A percentile compares a stretch with the other conserved stretches of the same genome.
Evolutionary conservation across 2,113 vertebrate genomes (phyloP).

Genomic region (Microcebus tavaratra): DNA sequence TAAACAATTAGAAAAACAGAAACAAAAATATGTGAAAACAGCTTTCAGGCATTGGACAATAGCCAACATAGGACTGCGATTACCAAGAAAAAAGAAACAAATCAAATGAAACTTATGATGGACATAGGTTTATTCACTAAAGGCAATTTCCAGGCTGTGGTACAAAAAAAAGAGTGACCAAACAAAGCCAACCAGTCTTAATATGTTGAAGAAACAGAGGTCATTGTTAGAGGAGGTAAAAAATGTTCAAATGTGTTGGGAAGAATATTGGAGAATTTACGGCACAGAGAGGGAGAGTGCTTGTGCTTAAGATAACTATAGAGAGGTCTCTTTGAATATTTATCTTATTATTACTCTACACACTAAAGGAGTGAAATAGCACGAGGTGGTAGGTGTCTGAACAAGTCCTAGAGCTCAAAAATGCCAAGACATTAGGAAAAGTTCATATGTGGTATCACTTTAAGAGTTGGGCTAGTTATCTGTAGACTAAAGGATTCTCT

Average conservation of each 20-base stretch:
- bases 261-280: not conserved
- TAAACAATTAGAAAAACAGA: not conserved
- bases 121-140: not conserved
- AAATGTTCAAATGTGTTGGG: too few species aligned
- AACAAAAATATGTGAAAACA: not conserved
- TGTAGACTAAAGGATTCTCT: not conserved
- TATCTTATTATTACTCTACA: not conserved
- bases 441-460: not conserved
- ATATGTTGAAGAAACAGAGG: not conserved
- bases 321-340: not conserved
- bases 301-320: not conserved
- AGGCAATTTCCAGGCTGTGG: not conserved
- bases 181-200: not conserved
- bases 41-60: not conserved
- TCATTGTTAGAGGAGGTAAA: not conserved
- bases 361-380: not conserved
- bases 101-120: not conserved
- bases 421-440: fast-evolving
- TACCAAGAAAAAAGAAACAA: not conserved
- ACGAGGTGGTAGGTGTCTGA: not conserved
- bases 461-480: not conserved
- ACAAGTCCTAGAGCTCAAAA: not conserved
- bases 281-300: not conserved
- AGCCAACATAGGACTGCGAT: not conserved
- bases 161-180: not conserved